Evolutionary conservation across 2,797 vertebrate genomes (phyloP).

Genomic region (Arctocebus calabarensis): DNA sequence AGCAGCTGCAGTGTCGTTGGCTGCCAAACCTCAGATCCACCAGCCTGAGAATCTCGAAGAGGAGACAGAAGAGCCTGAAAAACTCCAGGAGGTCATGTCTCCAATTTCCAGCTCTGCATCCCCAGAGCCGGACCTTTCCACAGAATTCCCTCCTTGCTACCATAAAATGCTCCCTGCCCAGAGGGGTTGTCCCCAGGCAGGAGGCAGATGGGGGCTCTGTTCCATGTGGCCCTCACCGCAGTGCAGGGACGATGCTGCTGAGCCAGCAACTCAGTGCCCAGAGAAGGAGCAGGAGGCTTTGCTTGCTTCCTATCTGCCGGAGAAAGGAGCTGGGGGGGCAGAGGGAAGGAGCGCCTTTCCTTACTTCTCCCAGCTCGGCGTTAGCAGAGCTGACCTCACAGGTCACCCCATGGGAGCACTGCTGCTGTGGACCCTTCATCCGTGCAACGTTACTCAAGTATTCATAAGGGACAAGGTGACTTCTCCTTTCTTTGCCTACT

Average conservation of each 20-base stretch:
- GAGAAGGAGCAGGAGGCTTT: neutral
- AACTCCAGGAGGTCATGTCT: neutral
- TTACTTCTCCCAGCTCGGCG: neutral
- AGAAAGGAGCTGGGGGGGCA: neutral
- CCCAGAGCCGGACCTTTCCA: neutral
- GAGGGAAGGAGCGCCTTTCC: too few species aligned
- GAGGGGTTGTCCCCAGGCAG: neutral
- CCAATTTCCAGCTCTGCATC: neutral
- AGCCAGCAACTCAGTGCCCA: neutral
- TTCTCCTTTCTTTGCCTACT: neutral
- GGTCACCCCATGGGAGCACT: neutral
- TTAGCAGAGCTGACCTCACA: accelerated
- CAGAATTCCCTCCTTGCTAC: neutral
- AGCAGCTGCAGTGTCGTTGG: neutral
- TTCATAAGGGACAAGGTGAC: neutral
- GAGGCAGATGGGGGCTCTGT: neutral
- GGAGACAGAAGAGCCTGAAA: neutral
- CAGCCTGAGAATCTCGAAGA: neutral
- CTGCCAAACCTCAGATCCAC: neutral
- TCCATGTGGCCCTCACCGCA: neutral
- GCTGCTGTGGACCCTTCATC: neutral
- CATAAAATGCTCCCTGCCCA: neutral
- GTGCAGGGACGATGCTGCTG: neutral
- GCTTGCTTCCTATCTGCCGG: neutral
- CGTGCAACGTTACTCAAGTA: neutral